A percentile compares a stretch with the other conserved stretches of the same genome.
phyloP scores from a whole-genome alignment of 2,888 invertebrate genomes.

The Sinohyriopsis cumingii region DNA sequence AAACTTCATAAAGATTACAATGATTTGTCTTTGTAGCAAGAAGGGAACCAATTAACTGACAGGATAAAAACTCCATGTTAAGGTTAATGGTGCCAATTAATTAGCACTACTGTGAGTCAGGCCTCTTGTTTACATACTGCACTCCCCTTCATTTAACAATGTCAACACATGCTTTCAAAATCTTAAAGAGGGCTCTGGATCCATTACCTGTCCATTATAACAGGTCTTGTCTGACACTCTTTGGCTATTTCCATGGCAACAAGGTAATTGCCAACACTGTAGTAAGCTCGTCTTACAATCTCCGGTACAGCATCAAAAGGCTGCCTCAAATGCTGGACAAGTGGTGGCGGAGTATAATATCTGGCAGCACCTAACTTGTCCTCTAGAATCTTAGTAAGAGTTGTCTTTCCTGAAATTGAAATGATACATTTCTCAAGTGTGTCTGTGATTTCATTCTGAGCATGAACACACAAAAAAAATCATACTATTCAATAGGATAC shows the following conservation, averaged over 20 bases:
- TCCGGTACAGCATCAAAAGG: constrained; percentile 49
- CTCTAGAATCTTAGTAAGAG: constrained; percentile 44
- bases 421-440: neutral
- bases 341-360: constrained; percentile 46
- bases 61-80: too few species aligned
- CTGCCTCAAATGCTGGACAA: constrained; percentile 34
- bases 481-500: too few species aligned
- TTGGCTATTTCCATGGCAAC: constrained; percentile 44
- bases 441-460: too few species aligned
- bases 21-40: too few species aligned
- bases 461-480: too few species aligned
- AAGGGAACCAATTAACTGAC: too few species aligned
- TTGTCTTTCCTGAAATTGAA: constrained; percentile 48
- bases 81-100: too few species aligned
- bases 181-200: neutral
- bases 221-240: constrained; percentile 44
- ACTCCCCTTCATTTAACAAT: too few species aligned
- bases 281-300: constrained; percentile 52
- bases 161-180: too few species aligned
- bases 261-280: constrained; percentile 53
- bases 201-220: constrained; percentile 56
- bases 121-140: too few species aligned
- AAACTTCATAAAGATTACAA: too few species aligned
- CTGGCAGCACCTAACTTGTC: constrained; percentile 36
- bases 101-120: too few species aligned